Evolutionary conservation across 2,113 vertebrate genomes (phyloP), one percentile per base, ranked within the genome.

Genomic region (Emydura subglobosa): DNA sequence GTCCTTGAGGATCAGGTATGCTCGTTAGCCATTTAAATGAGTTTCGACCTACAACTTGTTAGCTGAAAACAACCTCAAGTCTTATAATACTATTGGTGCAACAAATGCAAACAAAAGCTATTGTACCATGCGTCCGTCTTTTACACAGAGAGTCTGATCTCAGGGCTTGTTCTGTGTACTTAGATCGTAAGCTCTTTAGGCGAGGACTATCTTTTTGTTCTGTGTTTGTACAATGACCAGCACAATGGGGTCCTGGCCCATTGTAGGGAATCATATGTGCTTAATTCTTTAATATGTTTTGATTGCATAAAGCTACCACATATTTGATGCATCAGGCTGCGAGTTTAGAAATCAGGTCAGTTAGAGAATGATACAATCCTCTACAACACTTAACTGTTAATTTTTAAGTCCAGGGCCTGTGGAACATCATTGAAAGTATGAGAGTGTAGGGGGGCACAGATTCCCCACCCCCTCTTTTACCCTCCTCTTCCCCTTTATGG

Each of bases 321-420:
- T 51, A 83, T 90, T 94, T 91, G 50, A 22, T 79, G 79, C 54
- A 49, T 81, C 42, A 88, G 84, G 79, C 76, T 88, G 83, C 83
- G 55, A 72, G 10, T 83, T 90, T 59, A 91, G 57, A 82, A 91
- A 86, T 79, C 44, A 29, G 7, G 39, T 2, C 51, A 95, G 55
- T 44, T 89, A 6, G 81, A 88, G 84, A 79, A 10, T 83, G 4
- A 65, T 54, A 79, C 82, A 68, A 90, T 85, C 1, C 72, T 65
- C 42, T 57, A 3, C 78, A 84, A 59, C 42, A 1, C 92, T 81
- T 83, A 88, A 68, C 24, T 76, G 53, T 44, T 82, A n/a, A 4
- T 24, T 81, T 93, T 80, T 17, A 94, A 91, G 47, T 6, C 24
- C 16, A 68, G 16, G 61, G 34, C 16, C 34, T n/a, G 34, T 68